Percentiles rank a stretch among this genome's conserved stretches.
Conservation (phyloP, 2,888 invertebrate genomes). For the Heliconius cydno region DNA sequence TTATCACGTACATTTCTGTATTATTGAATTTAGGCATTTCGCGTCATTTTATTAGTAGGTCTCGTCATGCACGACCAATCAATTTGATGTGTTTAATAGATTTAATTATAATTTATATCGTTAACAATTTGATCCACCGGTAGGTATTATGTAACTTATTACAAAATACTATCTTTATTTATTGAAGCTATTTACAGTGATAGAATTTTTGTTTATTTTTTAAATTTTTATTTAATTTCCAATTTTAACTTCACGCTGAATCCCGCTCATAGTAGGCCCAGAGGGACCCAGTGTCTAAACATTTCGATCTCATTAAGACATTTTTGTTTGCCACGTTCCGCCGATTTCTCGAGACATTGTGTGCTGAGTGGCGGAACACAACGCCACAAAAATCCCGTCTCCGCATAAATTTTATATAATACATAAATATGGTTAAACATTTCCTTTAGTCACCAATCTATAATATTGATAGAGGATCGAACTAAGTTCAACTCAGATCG, state of each 20-base stretch:
- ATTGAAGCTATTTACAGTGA: not conserved
- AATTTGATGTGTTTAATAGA: constrained; percentile 14
- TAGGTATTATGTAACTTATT: constrained; percentile 1
- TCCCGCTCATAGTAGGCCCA: too few species aligned
- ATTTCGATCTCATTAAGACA: too few species aligned
- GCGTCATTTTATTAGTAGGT: constrained; percentile 17
- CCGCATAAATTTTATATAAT: too few species aligned
- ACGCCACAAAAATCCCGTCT: too few species aligned
- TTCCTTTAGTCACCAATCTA: constrained; percentile 45
- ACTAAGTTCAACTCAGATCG: constrained; percentile 66
- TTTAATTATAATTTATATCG: constrained; percentile 25
- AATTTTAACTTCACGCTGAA: too few species aligned
- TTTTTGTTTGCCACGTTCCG: too few species aligned
- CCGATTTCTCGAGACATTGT: too few species aligned
- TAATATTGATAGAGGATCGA: constrained; percentile 69
- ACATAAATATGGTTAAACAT: not conserved
- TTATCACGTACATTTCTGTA: constrained; percentile 18
- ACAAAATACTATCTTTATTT: constrained; percentile 8
- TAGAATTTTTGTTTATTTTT: too few species aligned
- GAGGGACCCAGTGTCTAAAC: too few species aligned
- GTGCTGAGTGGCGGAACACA: too few species aligned
- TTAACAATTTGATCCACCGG: constrained; percentile 13
- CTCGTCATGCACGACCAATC: constrained; percentile 23
- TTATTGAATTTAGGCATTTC: constrained; percentile 21
- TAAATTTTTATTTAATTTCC: too few species aligned